Percentiles rank a stretch among this genome's conserved stretches.
Conservation (phyloP, 2,888 invertebrate genomes). For the Seira musarum region DNA sequence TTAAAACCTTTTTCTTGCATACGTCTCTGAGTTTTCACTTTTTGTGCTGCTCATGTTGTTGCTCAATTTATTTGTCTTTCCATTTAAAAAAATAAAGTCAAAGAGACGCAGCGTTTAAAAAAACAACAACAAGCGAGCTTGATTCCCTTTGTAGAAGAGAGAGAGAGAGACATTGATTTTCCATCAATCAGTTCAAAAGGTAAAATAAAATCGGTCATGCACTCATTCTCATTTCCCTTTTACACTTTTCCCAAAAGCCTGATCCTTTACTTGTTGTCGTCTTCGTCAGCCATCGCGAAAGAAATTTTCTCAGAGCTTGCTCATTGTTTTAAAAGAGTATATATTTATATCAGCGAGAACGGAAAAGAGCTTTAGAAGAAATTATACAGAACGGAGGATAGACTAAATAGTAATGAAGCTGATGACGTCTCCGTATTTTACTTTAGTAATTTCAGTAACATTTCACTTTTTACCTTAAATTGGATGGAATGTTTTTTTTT, state of each 20-base stretch:
- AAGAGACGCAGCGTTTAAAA: too few relatives aligned
- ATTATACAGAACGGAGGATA: neutral
- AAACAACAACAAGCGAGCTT: too few relatives aligned
- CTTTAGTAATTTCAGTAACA: neutral
- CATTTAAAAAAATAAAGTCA: too few relatives aligned
- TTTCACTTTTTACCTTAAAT: neutral
- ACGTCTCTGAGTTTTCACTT: too few relatives aligned
- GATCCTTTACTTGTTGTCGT: too few relatives aligned
- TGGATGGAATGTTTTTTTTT: neutral
- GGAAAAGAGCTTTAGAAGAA: neutral
- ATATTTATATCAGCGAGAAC: neutral
- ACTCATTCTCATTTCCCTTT: neutral
- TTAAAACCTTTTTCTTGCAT: too few relatives aligned
- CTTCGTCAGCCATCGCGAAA: neutral
- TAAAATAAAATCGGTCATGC: neutral
- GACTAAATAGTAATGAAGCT: conserved; percentile 4
- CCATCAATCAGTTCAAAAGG: neutral
- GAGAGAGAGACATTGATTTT: neutral
- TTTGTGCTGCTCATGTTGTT: too few relatives aligned
- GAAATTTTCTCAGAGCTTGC: neutral
- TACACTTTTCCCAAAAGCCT: neutral
- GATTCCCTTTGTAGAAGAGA: too few relatives aligned
- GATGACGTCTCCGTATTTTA: conserved; percentile 2
- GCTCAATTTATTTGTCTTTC: too few relatives aligned
- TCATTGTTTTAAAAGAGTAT: neutral